Base-by-base conservation (phyloP, 2,888 invertebrate species). In the Linnaemya tessellans region DNA sequence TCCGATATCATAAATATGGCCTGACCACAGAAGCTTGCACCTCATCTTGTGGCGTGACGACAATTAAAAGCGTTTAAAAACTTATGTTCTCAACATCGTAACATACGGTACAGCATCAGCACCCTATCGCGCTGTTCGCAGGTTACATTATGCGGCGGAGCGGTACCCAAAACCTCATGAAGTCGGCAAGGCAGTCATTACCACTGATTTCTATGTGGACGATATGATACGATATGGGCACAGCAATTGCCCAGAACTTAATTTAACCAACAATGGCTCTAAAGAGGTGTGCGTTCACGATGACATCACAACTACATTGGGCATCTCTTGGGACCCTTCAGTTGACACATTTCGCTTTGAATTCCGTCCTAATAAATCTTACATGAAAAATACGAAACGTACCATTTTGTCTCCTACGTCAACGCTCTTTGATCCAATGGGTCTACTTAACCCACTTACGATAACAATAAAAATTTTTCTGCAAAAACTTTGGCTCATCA, bases 1-100 rank as follows among this genome's bases (percentile, higher is more conserved):
- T 80, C 43, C 74, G 78, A n/a, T 80, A 60, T 62, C 67, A 73
- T 41, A 56, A 56, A 58, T 78, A 83, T 49, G 86, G n/a, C 64
- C 77, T 0, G 68, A 81, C 1, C 51, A 81, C n/a, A n/a, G 78
- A 49, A 62, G 54, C 18, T 58, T 75, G 9, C 80, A 84, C 8
- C 10, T 73, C 0, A 86, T 81, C 30, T 15, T 74, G 13, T 85
- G 73, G 79, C 68, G 81, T 3, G 43, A 71, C 4, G 54, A 80
- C 64, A n/a, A n/a, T n/a, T n/a, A n/a, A n/a, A n/a, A n/a, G n/a
- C n/a, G n/a, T n/a, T n/a, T n/a, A n/a, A n/a, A n/a, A n/a, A n/a
- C n/a, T n/a, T n/a, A n/a, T n/a, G n/a, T n/a, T n/a, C n/a, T n/a
- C n/a, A n/a, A n/a, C n/a, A n/a, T n/a, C n/a, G n/a, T n/a, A n/a